Evolutionary conservation across 2,113 vertebrate genomes (phyloP).

Genomic region (Gallinago media): DNA sequence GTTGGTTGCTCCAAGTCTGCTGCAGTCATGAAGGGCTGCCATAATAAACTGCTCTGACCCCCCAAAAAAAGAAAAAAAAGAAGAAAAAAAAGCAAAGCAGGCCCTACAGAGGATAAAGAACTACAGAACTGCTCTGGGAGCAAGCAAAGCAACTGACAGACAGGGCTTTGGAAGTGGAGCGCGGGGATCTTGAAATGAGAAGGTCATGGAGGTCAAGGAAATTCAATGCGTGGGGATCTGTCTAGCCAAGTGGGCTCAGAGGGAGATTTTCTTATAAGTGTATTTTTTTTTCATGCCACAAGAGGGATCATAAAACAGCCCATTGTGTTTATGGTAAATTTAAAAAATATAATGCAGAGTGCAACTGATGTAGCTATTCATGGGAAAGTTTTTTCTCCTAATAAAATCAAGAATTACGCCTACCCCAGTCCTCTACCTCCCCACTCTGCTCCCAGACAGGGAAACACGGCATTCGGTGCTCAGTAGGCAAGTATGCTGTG

Average conservation of each 20-base stretch:
- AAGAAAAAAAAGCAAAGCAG: not conserved
- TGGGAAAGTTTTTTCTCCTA: conserved; percentile 7
- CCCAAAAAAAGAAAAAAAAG: not conserved
- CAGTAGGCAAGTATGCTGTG: not conserved
- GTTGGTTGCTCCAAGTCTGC: conserved; percentile 51
- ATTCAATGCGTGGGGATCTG: not conserved
- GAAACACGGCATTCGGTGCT: not conserved
- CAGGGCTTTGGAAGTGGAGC: conserved; percentile 19
- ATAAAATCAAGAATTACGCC: not conserved
- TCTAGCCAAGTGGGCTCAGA: conserved; percentile 53
- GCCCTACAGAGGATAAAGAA: not conserved
- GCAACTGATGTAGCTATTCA: conserved; percentile 11
- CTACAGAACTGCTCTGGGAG: conserved; percentile 20
- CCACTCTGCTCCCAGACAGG: accelerated
- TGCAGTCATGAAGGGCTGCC: conserved; percentile 41
- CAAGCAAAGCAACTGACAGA: conserved; percentile 10
- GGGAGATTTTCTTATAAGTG: conserved; percentile 16
- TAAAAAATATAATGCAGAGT: conserved; percentile 9
- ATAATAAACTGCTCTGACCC: not conserved
- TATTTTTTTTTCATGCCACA: conserved; percentile 54
- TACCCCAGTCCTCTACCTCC: not conserved
- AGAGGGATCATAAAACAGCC: conserved; percentile 67
- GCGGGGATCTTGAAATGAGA: not conserved
- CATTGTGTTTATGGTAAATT: conserved; percentile 44
- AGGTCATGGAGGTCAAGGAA: conserved; percentile 49